These are phyloP conservation scores for Cryptops parisi DNA, from an alignment of 2,888 invertebrate species.

Conservation along the genomic window DNA sequence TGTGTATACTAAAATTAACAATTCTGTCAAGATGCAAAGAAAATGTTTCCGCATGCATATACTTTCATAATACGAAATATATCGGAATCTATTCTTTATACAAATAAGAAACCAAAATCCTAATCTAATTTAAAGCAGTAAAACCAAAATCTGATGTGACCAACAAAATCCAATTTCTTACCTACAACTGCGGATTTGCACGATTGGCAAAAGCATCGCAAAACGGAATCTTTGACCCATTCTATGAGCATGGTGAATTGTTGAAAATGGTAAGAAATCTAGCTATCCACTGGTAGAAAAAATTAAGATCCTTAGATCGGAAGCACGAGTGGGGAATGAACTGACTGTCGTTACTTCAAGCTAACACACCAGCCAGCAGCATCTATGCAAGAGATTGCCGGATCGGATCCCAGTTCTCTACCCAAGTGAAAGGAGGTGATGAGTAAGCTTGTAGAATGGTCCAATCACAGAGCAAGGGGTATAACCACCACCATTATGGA, in stretches of 20 bases:
- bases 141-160: no score
- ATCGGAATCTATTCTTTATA: background rate
- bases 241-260: constrained; percentile 67
- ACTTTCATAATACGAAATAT: no score
- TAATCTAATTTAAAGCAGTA: background rate
- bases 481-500: background rate
- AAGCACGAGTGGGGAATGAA: background rate
- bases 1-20: no score
- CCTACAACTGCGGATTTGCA: constrained; percentile 54
- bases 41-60: no score
- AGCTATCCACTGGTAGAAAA: background rate
- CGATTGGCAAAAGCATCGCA: constrained; percentile 88
- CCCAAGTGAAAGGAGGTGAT: background rate
- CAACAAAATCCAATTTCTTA: no score
- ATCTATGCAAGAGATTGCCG: no score
- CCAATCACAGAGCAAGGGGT: background rate
- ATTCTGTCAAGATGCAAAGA: no score
- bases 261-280: background rate
- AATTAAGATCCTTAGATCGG: background rate
- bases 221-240: constrained; percentile 76
- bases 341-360: background rate
- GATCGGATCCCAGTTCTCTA: no score
- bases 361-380: no score
- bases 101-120: background rate
- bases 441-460: background rate